Evolutionary conservation across 1,140 invertebrate genomes (phyloP).

Genomic region (Arctopsyche grandis): DNA sequence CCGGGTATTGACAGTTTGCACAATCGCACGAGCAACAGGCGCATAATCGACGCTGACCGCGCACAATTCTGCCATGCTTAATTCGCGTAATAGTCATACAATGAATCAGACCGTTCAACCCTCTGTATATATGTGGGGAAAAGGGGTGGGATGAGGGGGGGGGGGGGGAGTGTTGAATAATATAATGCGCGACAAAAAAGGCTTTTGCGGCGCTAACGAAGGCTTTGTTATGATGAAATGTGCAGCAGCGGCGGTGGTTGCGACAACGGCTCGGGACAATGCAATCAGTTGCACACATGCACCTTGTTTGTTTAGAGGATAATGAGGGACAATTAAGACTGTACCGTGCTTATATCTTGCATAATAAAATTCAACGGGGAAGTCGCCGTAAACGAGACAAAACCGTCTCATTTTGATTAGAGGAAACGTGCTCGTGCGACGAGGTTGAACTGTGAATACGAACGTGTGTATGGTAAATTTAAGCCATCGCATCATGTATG

Average conservation of each 20-base stretch:
- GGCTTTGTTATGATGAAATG: conserved; percentile 48
- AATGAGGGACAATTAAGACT: conserved; percentile 37
- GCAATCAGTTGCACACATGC: conserved; percentile 40
- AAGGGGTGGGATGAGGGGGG: background rate
- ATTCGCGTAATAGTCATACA: conserved; percentile 12
- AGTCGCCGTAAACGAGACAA: background rate
- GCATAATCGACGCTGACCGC: background rate
- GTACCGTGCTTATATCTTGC: background rate
- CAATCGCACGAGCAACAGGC: conserved; percentile 13
- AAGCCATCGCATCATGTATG: too few species aligned
- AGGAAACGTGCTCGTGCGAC: too few species aligned
- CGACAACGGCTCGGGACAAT: conserved; percentile 28
- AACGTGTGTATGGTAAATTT: too few species aligned
- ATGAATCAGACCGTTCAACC: conserved; percentile 20
- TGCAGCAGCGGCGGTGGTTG: conserved; percentile 25
- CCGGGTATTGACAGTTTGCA: background rate
- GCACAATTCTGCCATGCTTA: background rate
- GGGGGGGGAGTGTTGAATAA: background rate
- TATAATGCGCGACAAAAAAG: conserved; percentile 30
- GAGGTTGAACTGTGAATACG: too few species aligned
- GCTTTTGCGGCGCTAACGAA: conserved; percentile 45
- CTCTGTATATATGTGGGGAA: background rate
- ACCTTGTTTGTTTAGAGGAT: conserved; percentile 45
- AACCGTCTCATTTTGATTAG: background rate
- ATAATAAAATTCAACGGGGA: too few species aligned